A percentile compares a stretch with the other conserved stretches of the same genome.
Conservation (phyloP, 2,797 vertebrate species). For the Tympanoctomys barrerae region DNA sequence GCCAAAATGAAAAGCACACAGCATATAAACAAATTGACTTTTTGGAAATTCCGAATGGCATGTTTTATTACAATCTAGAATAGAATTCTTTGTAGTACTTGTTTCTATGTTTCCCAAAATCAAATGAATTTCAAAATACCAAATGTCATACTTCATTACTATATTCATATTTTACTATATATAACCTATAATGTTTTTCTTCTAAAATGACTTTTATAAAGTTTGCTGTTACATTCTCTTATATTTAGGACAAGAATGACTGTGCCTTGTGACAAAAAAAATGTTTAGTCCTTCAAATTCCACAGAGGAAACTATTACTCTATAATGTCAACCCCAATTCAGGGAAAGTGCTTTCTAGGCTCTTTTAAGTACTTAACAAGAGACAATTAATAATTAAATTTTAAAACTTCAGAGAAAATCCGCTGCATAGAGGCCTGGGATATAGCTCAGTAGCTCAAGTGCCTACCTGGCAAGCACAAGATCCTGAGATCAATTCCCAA, state of each 20-base stretch:
- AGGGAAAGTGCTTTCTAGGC: background rate
- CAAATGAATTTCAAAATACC: background rate
- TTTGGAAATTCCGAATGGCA: background rate
- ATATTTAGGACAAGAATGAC: background rate
- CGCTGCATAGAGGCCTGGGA: too few species aligned
- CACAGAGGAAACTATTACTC: background rate
- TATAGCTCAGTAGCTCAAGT: too few species aligned
- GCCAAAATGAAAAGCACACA: background rate
- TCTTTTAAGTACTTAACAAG: background rate
- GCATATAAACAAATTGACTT: background rate
- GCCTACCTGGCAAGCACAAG: too few species aligned
- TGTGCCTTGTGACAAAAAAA: background rate
- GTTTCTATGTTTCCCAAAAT: background rate
- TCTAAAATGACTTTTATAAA: background rate
- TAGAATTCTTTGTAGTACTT: background rate
- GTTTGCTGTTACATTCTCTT: background rate
- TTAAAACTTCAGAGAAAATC: conserved; percentile 10
- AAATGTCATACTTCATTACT: background rate
- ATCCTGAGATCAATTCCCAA: too few species aligned
- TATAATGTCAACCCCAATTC: background rate
- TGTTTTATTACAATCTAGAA: background rate
- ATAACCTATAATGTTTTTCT: background rate
- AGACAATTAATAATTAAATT: background rate
- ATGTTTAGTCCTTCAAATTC: background rate
- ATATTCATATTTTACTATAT: background rate